phyloP scores from a whole-genome alignment of 92 coral and sea anemone genomes.

The Siderastrea radians region DNA sequence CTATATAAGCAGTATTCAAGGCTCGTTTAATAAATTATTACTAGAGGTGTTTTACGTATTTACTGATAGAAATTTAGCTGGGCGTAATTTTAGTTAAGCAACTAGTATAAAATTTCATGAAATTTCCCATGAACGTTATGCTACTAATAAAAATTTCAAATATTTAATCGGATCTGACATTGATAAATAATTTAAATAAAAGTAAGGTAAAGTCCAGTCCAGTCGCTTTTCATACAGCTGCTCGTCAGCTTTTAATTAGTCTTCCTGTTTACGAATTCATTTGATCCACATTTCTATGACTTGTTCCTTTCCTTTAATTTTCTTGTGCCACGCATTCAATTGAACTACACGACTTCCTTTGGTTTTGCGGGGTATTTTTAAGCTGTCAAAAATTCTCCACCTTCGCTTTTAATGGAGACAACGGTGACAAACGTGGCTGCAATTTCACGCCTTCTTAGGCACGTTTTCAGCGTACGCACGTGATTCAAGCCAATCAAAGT shows the following conservation, averaged over 20 bases:
- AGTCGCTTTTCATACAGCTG: background rate
- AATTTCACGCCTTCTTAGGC: background rate
- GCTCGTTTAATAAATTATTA: background rate
- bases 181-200: constrained; percentile 5
- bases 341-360: background rate
- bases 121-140: background rate
- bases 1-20: background rate
- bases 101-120: background rate
- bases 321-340: background rate
- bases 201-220: constrained; percentile 19
- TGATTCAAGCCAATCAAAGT: no score
- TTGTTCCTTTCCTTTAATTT: background rate
- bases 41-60: background rate
- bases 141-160: background rate
- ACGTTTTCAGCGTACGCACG: background rate
- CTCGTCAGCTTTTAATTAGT: background rate
- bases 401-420: background rate
- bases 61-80: no score
- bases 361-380: background rate
- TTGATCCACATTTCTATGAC: background rate
- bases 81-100: no score
- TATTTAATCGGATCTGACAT: background rate
- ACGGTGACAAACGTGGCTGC: background rate
- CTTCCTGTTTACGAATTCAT: background rate
- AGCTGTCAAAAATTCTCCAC: background rate